Evolutionary conservation across 2,888 invertebrate genomes (phyloP).

Genomic region (Cybosia mesomella): DNA sequence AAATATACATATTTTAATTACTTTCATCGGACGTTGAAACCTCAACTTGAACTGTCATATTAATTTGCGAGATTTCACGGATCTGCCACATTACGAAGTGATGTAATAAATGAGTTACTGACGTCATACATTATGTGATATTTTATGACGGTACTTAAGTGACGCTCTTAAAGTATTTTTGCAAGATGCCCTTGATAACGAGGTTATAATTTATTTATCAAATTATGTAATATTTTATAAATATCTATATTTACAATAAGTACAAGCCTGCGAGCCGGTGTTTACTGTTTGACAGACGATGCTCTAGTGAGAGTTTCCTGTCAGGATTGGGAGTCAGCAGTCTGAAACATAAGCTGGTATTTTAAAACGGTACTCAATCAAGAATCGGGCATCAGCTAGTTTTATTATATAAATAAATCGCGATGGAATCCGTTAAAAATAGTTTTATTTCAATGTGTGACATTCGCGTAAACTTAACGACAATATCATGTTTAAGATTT

Average conservation of each 20-base stretch:
- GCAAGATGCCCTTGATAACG: constrained; percentile 1
- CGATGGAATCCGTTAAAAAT: too few species aligned
- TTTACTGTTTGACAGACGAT: too few species aligned
- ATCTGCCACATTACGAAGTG: constrained; percentile 36
- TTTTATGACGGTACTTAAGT: constrained; percentile 21
- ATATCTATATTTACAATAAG: not conserved
- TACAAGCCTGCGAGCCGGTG: too few species aligned
- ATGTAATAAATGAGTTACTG: constrained; percentile 28
- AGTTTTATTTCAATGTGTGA: too few species aligned
- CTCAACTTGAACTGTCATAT: constrained; percentile 36
- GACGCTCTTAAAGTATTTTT: constrained; percentile 19
- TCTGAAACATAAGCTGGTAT: too few species aligned
- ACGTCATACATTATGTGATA: constrained; percentile 18
- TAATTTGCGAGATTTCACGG: constrained; percentile 40
- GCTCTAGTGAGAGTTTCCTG: too few species aligned
- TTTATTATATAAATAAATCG: too few species aligned
- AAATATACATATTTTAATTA: constrained; percentile 21
- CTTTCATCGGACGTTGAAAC: constrained; percentile 20
- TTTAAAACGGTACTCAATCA: too few species aligned
- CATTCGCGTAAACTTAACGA: too few species aligned
- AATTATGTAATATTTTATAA: not conserved
- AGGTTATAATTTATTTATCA: not conserved
- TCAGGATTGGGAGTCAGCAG: too few species aligned
- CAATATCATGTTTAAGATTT: too few species aligned
- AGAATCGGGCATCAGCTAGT: too few species aligned